Conservation (phyloP, 2,797 vertebrate genomes). For the Orientallactaga sibirica region DNA sequence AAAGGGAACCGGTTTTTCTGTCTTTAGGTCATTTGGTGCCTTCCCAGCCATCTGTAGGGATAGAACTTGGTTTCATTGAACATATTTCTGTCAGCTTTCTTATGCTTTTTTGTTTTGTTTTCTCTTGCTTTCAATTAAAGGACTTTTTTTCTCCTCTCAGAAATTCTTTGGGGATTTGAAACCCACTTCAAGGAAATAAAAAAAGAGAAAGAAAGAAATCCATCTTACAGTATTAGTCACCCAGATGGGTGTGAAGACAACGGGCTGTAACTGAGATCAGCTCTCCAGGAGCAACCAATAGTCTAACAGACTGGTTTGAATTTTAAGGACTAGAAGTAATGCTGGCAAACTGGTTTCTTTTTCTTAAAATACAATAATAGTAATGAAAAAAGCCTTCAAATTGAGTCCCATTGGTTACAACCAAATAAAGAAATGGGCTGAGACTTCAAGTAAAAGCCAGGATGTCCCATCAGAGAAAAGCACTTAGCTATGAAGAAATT, state of each 20-base stretch:
- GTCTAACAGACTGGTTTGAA: constrained; percentile 60
- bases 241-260: constrained; percentile 76
- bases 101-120: constrained; percentile 80
- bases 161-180: constrained; percentile 85
- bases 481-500: constrained; percentile 61
- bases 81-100: constrained; percentile 82
- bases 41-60: constrained; percentile 71
- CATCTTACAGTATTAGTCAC: constrained; percentile 80
- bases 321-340: constrained; percentile 70
- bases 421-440: constrained; percentile 63
- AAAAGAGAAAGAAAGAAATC: constrained; percentile 70
- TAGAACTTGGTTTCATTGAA: constrained; percentile 78
- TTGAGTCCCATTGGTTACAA: constrained; percentile 58
- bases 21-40: constrained; percentile 68
- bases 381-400: constrained; percentile 23
- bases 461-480: constrained; percentile 46
- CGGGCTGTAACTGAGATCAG: constrained; percentile 32
- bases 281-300: constrained; percentile 51
- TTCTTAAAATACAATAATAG: constrained; percentile 69
- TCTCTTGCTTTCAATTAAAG: constrained; percentile 84
- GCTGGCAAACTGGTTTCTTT: constrained; percentile 57
- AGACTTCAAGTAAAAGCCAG: constrained; percentile 32
- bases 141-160: constrained; percentile 73
- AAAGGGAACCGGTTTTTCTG: constrained; percentile 63
- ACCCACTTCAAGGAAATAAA: constrained; percentile 82